Evolutionary conservation across 2,797 vertebrate species (phyloP).

Genomic region (Mormyrus hasselquistii): DNA sequence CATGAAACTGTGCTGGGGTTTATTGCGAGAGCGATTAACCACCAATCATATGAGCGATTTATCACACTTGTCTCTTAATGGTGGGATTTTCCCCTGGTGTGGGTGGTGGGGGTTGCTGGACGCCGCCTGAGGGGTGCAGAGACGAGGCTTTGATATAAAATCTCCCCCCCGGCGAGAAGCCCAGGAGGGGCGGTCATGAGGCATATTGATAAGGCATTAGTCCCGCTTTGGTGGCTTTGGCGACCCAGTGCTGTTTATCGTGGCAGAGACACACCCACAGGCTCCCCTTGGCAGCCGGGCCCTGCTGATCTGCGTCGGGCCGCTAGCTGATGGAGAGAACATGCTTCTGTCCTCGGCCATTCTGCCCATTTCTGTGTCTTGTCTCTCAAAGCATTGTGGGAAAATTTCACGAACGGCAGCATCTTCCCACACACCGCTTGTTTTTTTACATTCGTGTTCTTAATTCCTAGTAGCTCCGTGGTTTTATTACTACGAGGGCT

Average conservation of each 20-base stretch:
- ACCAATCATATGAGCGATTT: background rate
- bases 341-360: background rate
- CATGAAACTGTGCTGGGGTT: background rate
- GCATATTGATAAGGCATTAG: background rate
- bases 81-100: background rate
- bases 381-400: background rate
- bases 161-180: constrained; percentile 31
- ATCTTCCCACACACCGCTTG: background rate
- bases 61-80: background rate
- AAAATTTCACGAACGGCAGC: background rate
- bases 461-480: background rate
- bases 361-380: background rate
- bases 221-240: background rate
- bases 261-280: background rate
- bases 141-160: constrained; percentile 41
- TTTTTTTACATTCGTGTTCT: background rate
- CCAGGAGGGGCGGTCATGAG: background rate
- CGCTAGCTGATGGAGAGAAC: background rate
- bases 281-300: background rate
- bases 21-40: background rate
- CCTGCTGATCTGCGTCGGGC: too few species aligned
- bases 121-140: constrained; percentile 27
- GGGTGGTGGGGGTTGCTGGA: background rate
- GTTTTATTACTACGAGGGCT: background rate
- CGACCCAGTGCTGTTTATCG: background rate